Percentiles rank a stretch among this genome's conserved stretches.
phyloP scores from a whole-genome alignment of 2,113 vertebrate genomes.

The Psettodes erumei region DNA sequence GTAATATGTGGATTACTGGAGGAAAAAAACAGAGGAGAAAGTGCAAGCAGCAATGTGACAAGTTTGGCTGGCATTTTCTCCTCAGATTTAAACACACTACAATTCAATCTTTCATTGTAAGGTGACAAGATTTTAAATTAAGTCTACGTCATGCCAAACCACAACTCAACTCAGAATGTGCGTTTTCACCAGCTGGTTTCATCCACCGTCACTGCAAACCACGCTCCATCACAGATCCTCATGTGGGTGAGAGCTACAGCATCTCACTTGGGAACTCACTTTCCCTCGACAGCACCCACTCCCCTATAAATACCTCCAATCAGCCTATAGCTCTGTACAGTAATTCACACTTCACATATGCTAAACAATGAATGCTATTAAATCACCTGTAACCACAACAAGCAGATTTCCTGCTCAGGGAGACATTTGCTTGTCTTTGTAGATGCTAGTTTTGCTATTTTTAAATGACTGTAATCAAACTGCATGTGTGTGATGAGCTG shows the following conservation, averaged over 20 bases:
- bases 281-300: slow-evolving; percentile 52
- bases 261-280: slow-evolving; percentile 34
- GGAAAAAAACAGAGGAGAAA: slow-evolving; percentile 32
- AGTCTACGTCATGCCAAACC: background rate
- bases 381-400: background rate
- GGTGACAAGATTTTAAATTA: background rate
- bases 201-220: background rate
- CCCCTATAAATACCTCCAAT: slow-evolving; percentile 65
- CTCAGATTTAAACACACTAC: slow-evolving; percentile 19
- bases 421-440: background rate
- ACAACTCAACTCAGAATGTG: background rate
- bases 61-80: slow-evolving; percentile 27
- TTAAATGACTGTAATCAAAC: too few species aligned
- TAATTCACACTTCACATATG: slow-evolving; percentile 35
- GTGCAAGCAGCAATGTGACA: slow-evolving; percentile 25
- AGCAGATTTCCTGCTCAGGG: background rate
- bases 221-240: slow-evolving; percentile 20
- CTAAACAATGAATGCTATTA: background rate
- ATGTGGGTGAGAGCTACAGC: slow-evolving; percentile 42
- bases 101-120: slow-evolving; percentile 29
- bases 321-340: slow-evolving; percentile 12
- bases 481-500: background rate
- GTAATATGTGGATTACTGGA: slow-evolving; percentile 40
- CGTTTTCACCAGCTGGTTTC: slow-evolving; percentile 16
- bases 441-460: too few species aligned